Base-by-base conservation (phyloP, 2,113 vertebrate species). In the Tetraodon nigroviridis region DNA sequence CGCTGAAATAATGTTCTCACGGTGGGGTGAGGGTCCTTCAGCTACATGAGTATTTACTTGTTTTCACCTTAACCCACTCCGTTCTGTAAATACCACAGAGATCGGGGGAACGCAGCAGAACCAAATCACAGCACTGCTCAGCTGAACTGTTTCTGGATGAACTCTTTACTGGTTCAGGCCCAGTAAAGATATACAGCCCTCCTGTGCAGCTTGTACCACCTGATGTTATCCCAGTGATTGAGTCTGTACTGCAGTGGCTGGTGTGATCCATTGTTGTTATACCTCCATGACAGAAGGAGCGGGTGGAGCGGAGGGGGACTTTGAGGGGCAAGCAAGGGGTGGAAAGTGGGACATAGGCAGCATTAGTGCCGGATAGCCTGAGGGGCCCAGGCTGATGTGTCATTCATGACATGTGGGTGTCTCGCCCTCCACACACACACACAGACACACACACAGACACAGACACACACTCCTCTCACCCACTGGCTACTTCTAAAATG, bases 401-500 rank as follows among this genome's bases (percentile, higher is more conserved):
- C 84, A 84, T 77, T 70, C 75, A 66, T 89, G 87, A 86, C 83
- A 88, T 90, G 88, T 89, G 82, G 83, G 83, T 81, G 84, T 89
- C 86, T 86, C 50, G 69, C 78, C 86, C 85, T 88, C 83, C 73
- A 74, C 83, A 73, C 88, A 86, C 89, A 88, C 81, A 81, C 81
- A 57, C 76, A 82, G 73, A 62, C 83, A 80, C 80, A 78, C 89
- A 69, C 12, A 53, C 45, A 58, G 75, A 80, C 81, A 59, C 53
- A 57, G 56, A 40, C 19, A 62, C 78, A 86, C 91, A 89, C 88
- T 89, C 81, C 69, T 88, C 81, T 87, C 90, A 89, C 81, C 90
- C 86, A 90, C 79, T 52, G 80, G 90, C 89, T 91, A 86, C 89
- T 91, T 91, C 90, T 90, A 89, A 91, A 91, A 93, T 92, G 92